phyloP scores from a whole-genome alignment of 2,113 vertebrate genomes.

The Crotalus viridis region DNA sequence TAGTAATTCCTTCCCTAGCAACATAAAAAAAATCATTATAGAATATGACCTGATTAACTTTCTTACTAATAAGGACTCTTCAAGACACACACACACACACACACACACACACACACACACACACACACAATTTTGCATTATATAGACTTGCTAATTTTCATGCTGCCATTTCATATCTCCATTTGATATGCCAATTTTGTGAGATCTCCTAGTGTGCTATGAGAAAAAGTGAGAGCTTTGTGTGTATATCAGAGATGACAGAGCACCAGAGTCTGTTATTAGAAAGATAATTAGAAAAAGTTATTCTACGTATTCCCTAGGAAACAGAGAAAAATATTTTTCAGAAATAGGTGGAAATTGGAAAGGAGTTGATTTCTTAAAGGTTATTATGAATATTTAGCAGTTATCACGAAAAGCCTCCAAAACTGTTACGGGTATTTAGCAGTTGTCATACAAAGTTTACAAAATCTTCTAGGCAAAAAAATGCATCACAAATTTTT shows the following conservation, averaged over 20 bases:
- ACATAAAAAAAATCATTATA: not conserved
- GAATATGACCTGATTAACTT: not conserved
- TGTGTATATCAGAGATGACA: not conserved
- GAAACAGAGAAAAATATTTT: not conserved
- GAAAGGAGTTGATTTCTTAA: not conserved
- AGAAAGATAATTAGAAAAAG: conserved; percentile 12
- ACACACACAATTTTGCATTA: not conserved
- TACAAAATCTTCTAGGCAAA: not conserved
- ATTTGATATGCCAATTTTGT: conserved; percentile 16
- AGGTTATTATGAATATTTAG: not conserved
- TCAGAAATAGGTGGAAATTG: not conserved
- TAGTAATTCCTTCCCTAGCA: not conserved
- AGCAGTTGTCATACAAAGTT: not conserved
- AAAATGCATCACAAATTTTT: not conserved
- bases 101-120: not conserved
- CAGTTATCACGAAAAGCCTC: not conserved
- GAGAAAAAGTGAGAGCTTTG: not conserved
- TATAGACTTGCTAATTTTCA: not conserved
- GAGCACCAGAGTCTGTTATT: not conserved
- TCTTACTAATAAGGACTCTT: not conserved
- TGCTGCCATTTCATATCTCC: conserved; percentile 14
- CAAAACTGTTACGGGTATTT: not conserved
- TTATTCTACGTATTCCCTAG: not conserved
- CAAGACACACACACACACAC: not conserved
- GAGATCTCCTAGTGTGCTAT: not conserved